Evolutionary conservation across 2,888 invertebrate species (phyloP).

Genomic region (Lordiphosa andalusiaca): DNA sequence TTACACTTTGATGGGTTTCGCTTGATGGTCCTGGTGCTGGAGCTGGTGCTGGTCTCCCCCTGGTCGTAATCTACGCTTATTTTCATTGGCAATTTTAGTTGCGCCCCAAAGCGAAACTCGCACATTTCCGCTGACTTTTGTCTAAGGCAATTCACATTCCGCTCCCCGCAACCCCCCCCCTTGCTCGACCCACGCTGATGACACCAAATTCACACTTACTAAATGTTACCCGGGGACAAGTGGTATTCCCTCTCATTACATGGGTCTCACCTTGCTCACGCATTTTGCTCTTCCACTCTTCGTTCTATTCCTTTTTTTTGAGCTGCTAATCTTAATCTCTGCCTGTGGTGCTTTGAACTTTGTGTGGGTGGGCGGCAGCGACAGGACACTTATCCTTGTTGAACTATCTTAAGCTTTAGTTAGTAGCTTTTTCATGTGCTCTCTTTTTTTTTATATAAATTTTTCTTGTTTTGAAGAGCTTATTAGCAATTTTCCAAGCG

Average conservation of each 20-base stretch:
- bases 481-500: constrained; percentile 74
- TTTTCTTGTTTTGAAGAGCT: constrained; percentile 23
- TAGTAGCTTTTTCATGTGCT: constrained; percentile 36
- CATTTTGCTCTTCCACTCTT: constrained; percentile 5
- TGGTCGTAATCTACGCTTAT: constrained; percentile 53
- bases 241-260: constrained; percentile 24
- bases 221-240: constrained; percentile 32
- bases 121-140: constrained; percentile 56
- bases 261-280: constrained; percentile 20
- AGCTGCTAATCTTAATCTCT: constrained; percentile 44
- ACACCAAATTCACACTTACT: constrained; percentile 38
- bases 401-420: constrained; percentile 43
- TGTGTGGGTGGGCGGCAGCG: not conserved
- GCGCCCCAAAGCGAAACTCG: constrained; percentile 47
- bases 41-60: constrained; percentile 9
- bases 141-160: constrained; percentile 13
- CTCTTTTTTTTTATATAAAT: not conserved
- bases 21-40: constrained; percentile 31
- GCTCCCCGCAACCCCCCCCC: not conserved
- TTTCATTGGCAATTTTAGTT: constrained; percentile 53
- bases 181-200: constrained; percentile 31
- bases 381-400: constrained; percentile 12
- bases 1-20: constrained; percentile 57
- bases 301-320: constrained; percentile 7
- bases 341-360: constrained; percentile 12